Conservation (phyloP, 2,113 vertebrate genomes). For the Nicator chloris region DNA sequence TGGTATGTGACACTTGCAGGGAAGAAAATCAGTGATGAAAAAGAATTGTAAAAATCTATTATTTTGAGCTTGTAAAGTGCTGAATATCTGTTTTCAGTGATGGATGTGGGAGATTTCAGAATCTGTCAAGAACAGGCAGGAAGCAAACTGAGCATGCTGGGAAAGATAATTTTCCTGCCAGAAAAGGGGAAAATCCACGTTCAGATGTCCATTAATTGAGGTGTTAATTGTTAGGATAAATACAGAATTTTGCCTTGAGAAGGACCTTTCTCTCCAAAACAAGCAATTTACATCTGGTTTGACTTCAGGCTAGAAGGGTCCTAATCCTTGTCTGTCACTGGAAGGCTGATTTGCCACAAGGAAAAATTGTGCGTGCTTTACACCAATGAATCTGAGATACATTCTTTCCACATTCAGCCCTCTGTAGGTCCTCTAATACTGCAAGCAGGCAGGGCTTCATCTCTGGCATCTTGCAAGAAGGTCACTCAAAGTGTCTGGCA, state of each 20-base stretch:
- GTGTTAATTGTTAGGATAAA: conserved; percentile 5
- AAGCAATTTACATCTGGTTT: not conserved
- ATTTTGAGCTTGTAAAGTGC: not conserved
- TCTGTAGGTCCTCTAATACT: not conserved
- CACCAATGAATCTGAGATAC: not conserved
- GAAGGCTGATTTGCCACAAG: not conserved
- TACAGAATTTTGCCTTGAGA: not conserved
- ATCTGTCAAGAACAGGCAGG: not conserved
- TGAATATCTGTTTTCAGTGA: not conserved
- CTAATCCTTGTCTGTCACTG: not conserved
- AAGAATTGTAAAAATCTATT: not conserved
- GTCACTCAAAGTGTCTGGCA: not conserved
- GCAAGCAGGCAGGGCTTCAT: not conserved
- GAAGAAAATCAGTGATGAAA: not conserved
- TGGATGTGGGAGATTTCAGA: not conserved
- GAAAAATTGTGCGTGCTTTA: not conserved
- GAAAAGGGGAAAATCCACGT: not conserved
- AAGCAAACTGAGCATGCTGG: not conserved
- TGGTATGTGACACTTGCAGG: not conserved
- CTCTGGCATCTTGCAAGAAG: not conserved
- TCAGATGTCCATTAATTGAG: not conserved
- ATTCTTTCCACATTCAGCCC: not conserved
- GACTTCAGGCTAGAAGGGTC: not conserved
- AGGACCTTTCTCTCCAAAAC: not conserved
- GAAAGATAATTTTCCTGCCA: not conserved